Evolutionary conservation across 2,888 invertebrate genomes (phyloP).

Genomic region (Trachelus iudaicus): DNA sequence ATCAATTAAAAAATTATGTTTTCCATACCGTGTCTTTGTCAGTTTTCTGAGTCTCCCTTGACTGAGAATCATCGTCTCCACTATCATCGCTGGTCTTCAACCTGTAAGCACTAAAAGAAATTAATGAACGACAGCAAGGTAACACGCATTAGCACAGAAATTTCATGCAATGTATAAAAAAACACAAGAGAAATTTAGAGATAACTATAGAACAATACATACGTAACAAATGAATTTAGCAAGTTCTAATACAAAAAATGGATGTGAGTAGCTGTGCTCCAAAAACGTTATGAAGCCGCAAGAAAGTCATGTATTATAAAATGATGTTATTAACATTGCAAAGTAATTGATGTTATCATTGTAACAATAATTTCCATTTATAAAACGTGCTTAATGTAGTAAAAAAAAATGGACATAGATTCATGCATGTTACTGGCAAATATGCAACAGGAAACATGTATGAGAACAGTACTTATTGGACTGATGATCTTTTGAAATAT

Average conservation of each 20-base stretch:
- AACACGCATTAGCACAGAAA: neutral
- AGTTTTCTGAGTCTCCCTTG: slow-evolving; percentile 61
- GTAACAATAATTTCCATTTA: neutral
- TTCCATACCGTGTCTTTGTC: slow-evolving; percentile 66
- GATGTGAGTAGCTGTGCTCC: neutral
- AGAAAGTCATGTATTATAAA: neutral
- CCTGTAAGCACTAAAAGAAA: slow-evolving; percentile 55
- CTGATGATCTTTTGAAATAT: neutral
- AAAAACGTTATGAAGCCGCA: neutral
- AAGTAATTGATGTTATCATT: neutral
- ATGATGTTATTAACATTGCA: neutral
- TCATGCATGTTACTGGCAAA: neutral
- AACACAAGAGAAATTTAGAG: neutral
- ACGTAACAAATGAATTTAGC: neutral
- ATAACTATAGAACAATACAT: neutral
- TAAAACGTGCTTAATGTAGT: neutral
- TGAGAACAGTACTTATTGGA: neutral
- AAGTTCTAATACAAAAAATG: neutral
- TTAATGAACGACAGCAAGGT: neutral
- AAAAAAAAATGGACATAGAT: neutral
- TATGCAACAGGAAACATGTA: neutral
- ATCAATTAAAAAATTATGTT: slow-evolving; percentile 61
- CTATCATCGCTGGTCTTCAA: slow-evolving; percentile 74
- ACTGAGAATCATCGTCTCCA: slow-evolving; percentile 72
- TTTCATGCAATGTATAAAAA: neutral